Evolutionary conservation across 1,140 invertebrate species (phyloP), one percentile per base, ranked within the genome.

Genomic region (Drosophila navojoa): DNA sequence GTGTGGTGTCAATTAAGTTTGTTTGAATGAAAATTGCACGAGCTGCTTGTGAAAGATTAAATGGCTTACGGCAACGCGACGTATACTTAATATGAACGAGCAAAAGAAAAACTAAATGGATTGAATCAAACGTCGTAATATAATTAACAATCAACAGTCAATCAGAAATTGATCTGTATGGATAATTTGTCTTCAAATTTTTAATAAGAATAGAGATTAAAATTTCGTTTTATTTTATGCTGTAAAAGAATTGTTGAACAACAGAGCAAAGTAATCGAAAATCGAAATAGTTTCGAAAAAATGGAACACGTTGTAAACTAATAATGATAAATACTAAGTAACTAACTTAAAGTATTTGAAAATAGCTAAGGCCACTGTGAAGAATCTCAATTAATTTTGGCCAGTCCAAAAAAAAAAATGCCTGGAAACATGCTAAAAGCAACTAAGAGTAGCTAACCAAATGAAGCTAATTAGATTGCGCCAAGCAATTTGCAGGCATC

Each of bases 401-500:
- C 16, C 55, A 45, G 55, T 13, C 35, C n/a, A n/a, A n/a, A 19
- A 19, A 19, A 19, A 32, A 52, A 42, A 52, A 54, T 64, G 45
- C 40, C 50, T 45, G 16, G 54, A 69, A 71, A 77, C 63, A 81
- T 68, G 74, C 81, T 79, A 84, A 84, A 84, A 76, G 80, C 81
- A 76, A 78, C 82, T 79, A 66, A 79, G 78, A 81, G 76, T 71
- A 75, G 61, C 81, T 77, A 87, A 87, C 77, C 67, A 74, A 86
- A 87, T 86, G 63, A 87, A 74, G 57, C 61, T 87, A 86, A 86
- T 87, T 86, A 86, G 80, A 85, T 87, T 86, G 58, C 67, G 82
- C 73, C 74, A 72, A 86, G 80, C 71, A 85, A 85, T 85, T 86
- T 81, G 78, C 74, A 68, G 76, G 61, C 77, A 79, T 77, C 74